phyloP scores from a whole-genome alignment of 2,797 vertebrate genomes.

The Argentina silus region DNA sequence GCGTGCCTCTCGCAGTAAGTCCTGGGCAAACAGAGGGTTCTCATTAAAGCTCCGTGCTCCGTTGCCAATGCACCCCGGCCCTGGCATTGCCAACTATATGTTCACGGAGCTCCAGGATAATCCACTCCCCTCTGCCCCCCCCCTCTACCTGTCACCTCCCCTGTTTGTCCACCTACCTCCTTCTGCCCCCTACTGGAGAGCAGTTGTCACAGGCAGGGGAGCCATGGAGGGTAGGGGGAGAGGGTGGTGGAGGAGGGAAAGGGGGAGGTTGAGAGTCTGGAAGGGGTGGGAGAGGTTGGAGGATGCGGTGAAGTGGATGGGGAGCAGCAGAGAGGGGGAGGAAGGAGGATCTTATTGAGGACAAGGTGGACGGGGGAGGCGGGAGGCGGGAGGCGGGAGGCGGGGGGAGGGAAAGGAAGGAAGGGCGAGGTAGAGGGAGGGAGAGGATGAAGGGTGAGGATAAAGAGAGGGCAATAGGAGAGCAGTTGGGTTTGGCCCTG shows the following conservation, averaged over 20 bases:
- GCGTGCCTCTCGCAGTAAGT: conserved; percentile 21
- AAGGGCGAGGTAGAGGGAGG: not conserved
- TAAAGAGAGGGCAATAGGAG: not conserved
- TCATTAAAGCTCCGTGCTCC: conserved; percentile 37
- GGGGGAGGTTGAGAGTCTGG: not conserved
- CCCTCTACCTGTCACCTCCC: not conserved
- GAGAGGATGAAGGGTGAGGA: not conserved
- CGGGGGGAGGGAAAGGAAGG: not conserved
- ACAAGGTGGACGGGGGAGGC: not conserved
- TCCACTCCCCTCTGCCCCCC: conserved; percentile 4
- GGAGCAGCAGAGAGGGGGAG: not conserved
- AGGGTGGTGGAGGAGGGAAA: not conserved
- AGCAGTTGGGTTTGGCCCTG: not conserved
- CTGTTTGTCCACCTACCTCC: not conserved
- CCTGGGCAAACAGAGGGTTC: conserved; percentile 47
- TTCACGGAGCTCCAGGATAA: not conserved
- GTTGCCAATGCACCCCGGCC: conserved; percentile 36
- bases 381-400: not conserved
- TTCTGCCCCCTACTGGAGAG: not conserved
- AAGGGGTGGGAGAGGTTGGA: not conserved
- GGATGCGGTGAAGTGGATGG: not conserved
- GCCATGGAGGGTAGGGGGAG: not conserved
- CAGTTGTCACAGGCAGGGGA: not conserved
- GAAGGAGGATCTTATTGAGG: not conserved
- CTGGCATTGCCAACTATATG: conserved; percentile 27